These are phyloP conservation scores for Ormyrus labotus DNA, from an alignment of 2,888 invertebrate species.

Conservation along the genomic window DNA sequence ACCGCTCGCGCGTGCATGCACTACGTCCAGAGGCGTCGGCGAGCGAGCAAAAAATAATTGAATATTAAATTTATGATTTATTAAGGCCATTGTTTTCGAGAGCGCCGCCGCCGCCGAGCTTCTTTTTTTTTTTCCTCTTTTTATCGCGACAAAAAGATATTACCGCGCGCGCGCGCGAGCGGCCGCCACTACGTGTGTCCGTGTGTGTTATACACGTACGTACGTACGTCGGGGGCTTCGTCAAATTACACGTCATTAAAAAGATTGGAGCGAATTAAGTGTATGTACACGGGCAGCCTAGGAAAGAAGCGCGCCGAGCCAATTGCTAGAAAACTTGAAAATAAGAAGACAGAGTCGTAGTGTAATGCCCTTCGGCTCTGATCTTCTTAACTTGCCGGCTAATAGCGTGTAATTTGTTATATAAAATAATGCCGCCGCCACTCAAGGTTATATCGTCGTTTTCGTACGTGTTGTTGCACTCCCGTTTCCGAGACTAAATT, in stretches of 20 bases:
- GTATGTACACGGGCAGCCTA: conserved; percentile 50
- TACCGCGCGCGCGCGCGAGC: neutral
- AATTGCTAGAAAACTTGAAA: conserved; percentile 54
- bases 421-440: conserved; percentile 23
- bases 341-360: conserved; percentile 38
- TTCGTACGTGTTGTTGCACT: too few relatives aligned
- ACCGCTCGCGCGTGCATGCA: neutral
- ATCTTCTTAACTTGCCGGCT: conserved; percentile 33
- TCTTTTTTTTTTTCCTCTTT: conserved; percentile 17
- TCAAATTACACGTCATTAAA: conserved; percentile 58
- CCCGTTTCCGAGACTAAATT: too few relatives aligned
- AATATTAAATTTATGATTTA: conserved; percentile 55
- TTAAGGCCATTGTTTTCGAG: conserved; percentile 48
- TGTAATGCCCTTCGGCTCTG: conserved; percentile 40
- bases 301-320: conserved; percentile 38
- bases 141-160: conserved; percentile 41
- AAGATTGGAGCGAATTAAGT: conserved; percentile 57
- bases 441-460: conserved; percentile 14
- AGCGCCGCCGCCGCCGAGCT: neutral
- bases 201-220: neutral
- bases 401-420: conserved; percentile 35
- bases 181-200: neutral
- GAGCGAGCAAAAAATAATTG: conserved; percentile 46
- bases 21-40: neutral
- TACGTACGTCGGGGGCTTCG: conserved; percentile 16